phyloP scores from a whole-genome alignment of 2,113 vertebrate genomes.

The Centrocercus urophasianus region DNA sequence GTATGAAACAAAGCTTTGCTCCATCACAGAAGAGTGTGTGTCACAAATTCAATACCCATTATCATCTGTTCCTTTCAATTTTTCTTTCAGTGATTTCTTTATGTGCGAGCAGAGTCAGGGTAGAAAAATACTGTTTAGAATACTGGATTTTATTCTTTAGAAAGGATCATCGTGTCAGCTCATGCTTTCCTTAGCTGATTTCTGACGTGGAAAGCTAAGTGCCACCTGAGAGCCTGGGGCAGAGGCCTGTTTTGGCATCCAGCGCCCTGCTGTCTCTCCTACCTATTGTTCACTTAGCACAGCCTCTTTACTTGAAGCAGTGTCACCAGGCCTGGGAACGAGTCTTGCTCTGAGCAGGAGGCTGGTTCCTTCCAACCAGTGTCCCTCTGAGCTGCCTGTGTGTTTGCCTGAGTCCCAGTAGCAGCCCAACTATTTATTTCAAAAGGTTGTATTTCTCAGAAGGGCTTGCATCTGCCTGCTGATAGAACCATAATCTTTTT shows the following conservation, averaged over 20 bases:
- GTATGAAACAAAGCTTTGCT: fast-evolving
- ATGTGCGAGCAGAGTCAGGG: not conserved
- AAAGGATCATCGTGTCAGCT: not conserved
- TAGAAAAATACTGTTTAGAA: not conserved
- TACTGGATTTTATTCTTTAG: not conserved
- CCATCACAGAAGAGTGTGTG: fast-evolving
- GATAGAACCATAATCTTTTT: fast-evolving
- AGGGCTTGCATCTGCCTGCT: not conserved
- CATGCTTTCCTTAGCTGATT: not conserved
- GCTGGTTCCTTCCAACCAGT: not conserved
- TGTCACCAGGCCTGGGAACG: fast-evolving
- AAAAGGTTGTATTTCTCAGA: not conserved
- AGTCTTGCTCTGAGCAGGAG: not conserved
- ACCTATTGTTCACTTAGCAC: not conserved
- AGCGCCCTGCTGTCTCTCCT: not conserved
- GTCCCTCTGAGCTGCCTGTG: not conserved
- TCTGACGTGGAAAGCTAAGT: not conserved
- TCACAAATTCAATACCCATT: not conserved
- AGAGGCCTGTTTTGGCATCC: not conserved
- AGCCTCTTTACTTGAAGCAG: not conserved
- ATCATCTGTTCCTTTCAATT: not conserved
- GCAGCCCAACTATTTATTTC: not conserved
- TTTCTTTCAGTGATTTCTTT: not conserved
- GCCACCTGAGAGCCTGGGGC: fast-evolving
- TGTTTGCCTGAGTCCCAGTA: not conserved